phyloP scores from a whole-genome alignment of 2,113 vertebrate genomes.

The Python bivittatus region DNA sequence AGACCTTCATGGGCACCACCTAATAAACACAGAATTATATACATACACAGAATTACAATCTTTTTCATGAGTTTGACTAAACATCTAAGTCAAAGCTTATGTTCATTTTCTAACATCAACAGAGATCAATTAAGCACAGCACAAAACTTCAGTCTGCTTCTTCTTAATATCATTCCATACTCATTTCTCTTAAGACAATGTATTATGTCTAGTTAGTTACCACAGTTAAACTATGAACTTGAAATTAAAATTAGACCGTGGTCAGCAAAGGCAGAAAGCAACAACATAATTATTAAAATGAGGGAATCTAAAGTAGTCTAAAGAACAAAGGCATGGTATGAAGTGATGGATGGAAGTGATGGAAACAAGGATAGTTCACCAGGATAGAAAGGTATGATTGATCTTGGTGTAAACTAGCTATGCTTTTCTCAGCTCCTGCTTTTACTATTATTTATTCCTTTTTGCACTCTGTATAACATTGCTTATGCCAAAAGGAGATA shows the following conservation, averaged over 20 bases:
- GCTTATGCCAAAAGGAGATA: background rate
- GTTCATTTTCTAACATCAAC: background rate
- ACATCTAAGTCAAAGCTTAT: background rate
- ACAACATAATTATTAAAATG: background rate
- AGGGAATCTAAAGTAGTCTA: background rate
- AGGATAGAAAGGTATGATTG: background rate
- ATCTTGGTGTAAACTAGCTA: background rate
- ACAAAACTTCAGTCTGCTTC: background rate
- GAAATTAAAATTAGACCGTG: background rate
- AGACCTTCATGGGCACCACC: slow-evolving; percentile 96
- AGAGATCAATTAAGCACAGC: background rate
- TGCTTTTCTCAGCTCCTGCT: background rate
- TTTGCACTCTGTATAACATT: background rate
- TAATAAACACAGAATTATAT: slow-evolving; percentile 62
- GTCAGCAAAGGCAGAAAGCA: background rate
- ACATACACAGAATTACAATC: background rate
- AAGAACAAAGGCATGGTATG: background rate
- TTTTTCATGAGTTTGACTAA: background rate
- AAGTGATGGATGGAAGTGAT: background rate
- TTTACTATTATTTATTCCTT: background rate
- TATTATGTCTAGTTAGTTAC: background rate
- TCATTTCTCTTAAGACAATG: background rate
- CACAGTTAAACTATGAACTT: background rate
- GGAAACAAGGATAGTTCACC: background rate
- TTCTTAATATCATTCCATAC: background rate